Conservation (phyloP, 53 echinoderm and acorn worm genomes). For the Holothuria scabra region DNA sequence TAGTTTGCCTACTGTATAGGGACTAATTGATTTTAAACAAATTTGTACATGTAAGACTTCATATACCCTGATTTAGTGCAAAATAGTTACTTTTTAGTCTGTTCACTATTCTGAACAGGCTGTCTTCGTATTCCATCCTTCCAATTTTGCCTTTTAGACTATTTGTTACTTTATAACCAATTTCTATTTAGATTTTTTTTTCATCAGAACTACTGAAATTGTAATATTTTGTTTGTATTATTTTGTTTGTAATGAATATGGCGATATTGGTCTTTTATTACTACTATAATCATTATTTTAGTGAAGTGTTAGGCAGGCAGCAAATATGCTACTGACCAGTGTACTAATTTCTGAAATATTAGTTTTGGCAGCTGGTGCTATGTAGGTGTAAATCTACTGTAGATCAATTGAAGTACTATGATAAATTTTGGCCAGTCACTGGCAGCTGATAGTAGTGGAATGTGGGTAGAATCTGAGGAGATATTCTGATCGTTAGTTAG, state of each 20-base stretch:
- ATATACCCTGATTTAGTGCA: slow-evolving; percentile 44
- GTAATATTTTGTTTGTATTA: slow-evolving; percentile 12
- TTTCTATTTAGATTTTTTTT: no score
- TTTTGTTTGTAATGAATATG: slow-evolving; percentile 1
- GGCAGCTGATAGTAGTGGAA: no score
- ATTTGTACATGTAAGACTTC: slow-evolving; percentile 46
- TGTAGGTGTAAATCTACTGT: not conserved
- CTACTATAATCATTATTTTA: slow-evolving; percentile 15
- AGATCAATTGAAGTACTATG: no score
- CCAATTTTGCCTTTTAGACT: slow-evolving; percentile 32
- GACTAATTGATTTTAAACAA: not conserved
- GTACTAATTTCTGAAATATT: slow-evolving; percentile 53
- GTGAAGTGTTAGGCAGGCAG: not conserved
- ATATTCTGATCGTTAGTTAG: no score
- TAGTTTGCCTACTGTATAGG: no score
- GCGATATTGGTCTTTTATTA: slow-evolving; percentile 11
- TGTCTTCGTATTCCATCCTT: slow-evolving; percentile 50
- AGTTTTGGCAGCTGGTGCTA: slow-evolving; percentile 35
- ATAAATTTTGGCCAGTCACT: no score
- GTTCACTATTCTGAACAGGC: slow-evolving; percentile 21
- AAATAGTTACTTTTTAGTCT: slow-evolving; percentile 28
- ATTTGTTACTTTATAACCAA: not conserved
- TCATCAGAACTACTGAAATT: not conserved
- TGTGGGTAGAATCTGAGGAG: no score
- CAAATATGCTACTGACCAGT: slow-evolving; percentile 18